Evolutionary conservation across 2,113 vertebrate genomes (phyloP).

Genomic region (Danio rerio): DNA sequence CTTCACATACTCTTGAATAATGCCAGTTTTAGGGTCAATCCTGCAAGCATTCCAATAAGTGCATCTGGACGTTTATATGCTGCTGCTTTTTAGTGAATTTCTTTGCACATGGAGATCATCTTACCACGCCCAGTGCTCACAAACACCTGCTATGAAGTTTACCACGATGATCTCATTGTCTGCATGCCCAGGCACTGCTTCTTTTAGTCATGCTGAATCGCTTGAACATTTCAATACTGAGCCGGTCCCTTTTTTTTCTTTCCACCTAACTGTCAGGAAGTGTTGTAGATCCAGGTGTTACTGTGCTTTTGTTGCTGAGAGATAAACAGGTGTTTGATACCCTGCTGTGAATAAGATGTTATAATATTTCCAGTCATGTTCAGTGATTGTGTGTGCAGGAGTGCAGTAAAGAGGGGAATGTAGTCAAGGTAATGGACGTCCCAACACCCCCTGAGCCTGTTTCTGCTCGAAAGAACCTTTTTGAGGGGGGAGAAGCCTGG

Average conservation of each 20-base stretch:
- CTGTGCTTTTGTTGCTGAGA: not conserved
- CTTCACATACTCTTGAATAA: not conserved
- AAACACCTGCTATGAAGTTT: slow-evolving; percentile 26
- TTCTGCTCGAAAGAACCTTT: slow-evolving; percentile 80
- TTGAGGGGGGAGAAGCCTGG: slow-evolving; percentile 82
- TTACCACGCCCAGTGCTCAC: slow-evolving; percentile 7
- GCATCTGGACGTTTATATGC: not conserved
- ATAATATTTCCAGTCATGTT: not conserved
- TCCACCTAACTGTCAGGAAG: slow-evolving; percentile 16
- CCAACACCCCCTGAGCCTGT: slow-evolving; percentile 76
- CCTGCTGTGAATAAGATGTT: not conserved
- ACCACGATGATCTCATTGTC: slow-evolving; percentile 4
- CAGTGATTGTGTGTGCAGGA: slow-evolving; percentile 59
- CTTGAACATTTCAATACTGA: not conserved
- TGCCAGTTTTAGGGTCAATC: not conserved
- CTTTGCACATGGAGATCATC: not conserved
- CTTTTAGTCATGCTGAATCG: slow-evolving; percentile 18
- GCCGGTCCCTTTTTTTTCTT: not conserved
- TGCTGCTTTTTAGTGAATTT: not conserved
- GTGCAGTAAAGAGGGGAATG: slow-evolving; percentile 71
- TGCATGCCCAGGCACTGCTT: slow-evolving; percentile 30
- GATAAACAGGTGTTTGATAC: not conserved
- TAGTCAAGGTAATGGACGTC: slow-evolving; percentile 76
- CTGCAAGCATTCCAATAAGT: not conserved
- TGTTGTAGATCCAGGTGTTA: slow-evolving; percentile 1